Evolutionary conservation across 2,888 invertebrate genomes (phyloP), one percentile per base, ranked within the genome.

Genomic region (Nemoura dubitans): DNA sequence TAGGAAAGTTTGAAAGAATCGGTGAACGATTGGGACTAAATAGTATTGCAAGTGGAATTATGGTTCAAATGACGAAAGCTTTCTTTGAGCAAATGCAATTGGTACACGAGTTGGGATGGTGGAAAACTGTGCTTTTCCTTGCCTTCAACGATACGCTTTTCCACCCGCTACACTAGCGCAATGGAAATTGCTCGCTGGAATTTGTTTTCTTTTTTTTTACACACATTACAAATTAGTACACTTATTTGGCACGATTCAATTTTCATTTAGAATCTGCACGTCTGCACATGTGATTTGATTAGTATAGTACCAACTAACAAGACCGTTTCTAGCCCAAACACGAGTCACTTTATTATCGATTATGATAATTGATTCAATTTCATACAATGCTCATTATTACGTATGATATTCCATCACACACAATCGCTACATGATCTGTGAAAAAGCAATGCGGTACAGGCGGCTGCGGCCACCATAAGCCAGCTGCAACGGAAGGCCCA

Each of bases 31-130:
- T 36, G 59, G 59, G 59, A 59, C 14, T 59, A 59, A 59, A 59
- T 83, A 85, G 86, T 87, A 87, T 87, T 87, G 87, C 87, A 87
- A 87, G 85, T 87, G 87, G 87, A 87, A 87, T 87, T 86, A 59
- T 86, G 86, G 86, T 76, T 83, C 28, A 87, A 85, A 85, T n/a
- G 85, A 86, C 83, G 83, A 86, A 76, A 28, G 42, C 14, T 76
- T 76, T 26, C 26, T 43, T 87, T 87, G 87, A 87, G 87, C 87
- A 87, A 87, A 87, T 78, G 81, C 86, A 78, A 86, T 86, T 86
- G 86, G 86, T 87, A 84, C 86, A 26, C 84, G 85, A 30, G 59
- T 59, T 59, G 16, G 59, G 59, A 21, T 10, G 59, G 59, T 59
- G 59, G 5, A 36, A 36, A 36, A 6, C 36, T 10, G 36, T 36